These are phyloP conservation scores for Papilio machaon DNA, from an alignment of 1,140 invertebrate genomes.

Conservation along the genomic window DNA sequence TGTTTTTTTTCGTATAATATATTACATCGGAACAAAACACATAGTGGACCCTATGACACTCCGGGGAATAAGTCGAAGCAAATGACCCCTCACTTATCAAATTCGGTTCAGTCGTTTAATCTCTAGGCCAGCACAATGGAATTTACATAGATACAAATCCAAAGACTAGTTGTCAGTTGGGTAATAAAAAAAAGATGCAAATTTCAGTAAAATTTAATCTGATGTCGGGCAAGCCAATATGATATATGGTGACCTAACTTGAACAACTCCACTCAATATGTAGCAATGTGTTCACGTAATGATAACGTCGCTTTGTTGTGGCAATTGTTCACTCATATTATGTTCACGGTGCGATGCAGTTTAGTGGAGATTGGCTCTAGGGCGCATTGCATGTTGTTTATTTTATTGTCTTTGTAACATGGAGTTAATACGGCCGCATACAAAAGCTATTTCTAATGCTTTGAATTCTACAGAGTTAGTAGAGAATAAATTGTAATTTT, in stretches of 20 bases:
- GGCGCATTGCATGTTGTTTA: slow-evolving; percentile 44
- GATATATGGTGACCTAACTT: slow-evolving; percentile 3
- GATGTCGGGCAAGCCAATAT: neutral
- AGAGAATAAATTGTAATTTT: slow-evolving; percentile 11
- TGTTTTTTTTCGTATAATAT: too few relatives aligned
- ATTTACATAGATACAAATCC: too few relatives aligned
- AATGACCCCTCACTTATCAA: too few relatives aligned
- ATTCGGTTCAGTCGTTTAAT: too few relatives aligned
- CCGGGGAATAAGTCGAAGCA: too few relatives aligned
- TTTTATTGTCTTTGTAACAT: slow-evolving; percentile 31
- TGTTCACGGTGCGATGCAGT: slow-evolving; percentile 46
- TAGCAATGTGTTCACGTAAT: slow-evolving; percentile 17
- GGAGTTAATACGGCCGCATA: slow-evolving; percentile 46
- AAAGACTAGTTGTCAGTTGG: too few relatives aligned
- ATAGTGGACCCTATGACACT: too few relatives aligned
- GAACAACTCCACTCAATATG: slow-evolving; percentile 7
- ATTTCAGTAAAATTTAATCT: too few relatives aligned
- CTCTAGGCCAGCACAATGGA: too few relatives aligned
- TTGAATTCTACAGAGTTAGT: neutral
- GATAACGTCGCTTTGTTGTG: neutral
- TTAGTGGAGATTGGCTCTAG: slow-evolving; percentile 58
- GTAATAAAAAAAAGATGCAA: too few relatives aligned
- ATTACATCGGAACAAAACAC: too few relatives aligned
- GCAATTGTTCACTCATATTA: slow-evolving; percentile 28
- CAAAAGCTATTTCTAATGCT: slow-evolving; percentile 55